Conservation (phyloP, 2,888 invertebrate genomes). For the Trypoxylon attenuatum region DNA sequence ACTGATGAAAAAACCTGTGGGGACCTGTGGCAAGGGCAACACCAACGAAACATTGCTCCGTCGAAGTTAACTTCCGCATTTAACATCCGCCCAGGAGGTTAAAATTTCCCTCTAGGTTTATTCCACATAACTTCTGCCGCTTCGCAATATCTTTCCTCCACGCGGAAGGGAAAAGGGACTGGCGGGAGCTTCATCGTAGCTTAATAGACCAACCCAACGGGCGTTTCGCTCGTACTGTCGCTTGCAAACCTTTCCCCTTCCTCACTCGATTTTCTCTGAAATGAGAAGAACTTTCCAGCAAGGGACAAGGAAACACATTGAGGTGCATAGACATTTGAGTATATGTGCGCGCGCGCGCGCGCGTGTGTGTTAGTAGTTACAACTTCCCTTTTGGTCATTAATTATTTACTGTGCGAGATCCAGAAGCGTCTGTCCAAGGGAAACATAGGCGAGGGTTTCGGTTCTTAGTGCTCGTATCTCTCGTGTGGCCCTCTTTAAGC, state of each 20-base stretch:
- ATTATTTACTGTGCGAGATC: conserved; percentile 47
- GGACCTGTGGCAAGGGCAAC: conserved; percentile 5
- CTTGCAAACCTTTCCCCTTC: conserved; percentile 9
- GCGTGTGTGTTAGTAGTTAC: no score
- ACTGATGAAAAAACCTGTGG: conserved; percentile 7
- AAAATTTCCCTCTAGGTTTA: conserved; percentile 70
- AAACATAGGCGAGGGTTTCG: conserved; percentile 29
- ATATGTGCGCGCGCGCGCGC: background rate
- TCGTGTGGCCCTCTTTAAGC: conserved; percentile 26
- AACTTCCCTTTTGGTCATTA: conserved; percentile 36
- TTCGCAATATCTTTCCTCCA: no score
- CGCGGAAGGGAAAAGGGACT: conserved; percentile 32
- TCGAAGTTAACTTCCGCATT: conserved; percentile 69
- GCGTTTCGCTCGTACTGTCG: background rate
- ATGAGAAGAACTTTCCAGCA: background rate
- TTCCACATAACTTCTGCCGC: no score
- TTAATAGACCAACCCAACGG: conserved; percentile 14
- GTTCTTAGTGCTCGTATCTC: conserved; percentile 39
- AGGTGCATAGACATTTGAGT: background rate
- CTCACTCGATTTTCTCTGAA: background rate
- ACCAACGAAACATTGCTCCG: conserved; percentile 45
- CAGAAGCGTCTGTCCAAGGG: conserved; percentile 28
- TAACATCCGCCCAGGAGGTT: conserved; percentile 68
- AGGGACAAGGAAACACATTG: background rate
- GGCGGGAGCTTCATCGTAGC: conserved; percentile 49